A percentile compares a stretch with the other conserved stretches of the same genome.
These are phyloP conservation scores for Laticauda colubrina DNA, from an alignment of 2,113 vertebrate species.

Conservation along the genomic window DNA sequence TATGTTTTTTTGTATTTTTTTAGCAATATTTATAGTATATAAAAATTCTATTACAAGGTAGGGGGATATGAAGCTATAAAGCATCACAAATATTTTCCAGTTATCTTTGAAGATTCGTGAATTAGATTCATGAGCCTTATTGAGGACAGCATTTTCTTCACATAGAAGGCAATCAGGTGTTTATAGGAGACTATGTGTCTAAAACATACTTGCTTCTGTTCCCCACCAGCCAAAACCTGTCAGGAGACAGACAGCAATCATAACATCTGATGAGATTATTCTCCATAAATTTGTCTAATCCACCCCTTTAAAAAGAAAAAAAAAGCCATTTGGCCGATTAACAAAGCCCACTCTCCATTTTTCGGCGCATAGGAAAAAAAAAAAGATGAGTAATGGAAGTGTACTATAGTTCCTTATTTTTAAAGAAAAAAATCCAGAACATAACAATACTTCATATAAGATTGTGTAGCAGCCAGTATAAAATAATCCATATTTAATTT, in stretches of 20 bases:
- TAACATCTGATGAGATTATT: neutral
- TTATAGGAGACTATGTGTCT: neutral
- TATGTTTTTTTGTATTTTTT: constrained; percentile 36
- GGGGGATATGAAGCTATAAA: constrained; percentile 2
- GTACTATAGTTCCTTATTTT: constrained; percentile 42
- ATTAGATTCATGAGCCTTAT: neutral
- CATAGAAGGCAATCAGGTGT: neutral
- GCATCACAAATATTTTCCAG: constrained; percentile 54
- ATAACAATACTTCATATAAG: neutral
- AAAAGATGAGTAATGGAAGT: constrained; percentile 43
- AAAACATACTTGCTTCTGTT: neutral
- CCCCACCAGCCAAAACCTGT: neutral
- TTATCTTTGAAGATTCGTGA: neutral
- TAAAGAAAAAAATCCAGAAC: constrained; percentile 26
- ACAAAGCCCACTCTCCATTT: constrained; percentile 42
- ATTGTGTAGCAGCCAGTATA: neutral
- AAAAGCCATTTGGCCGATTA: neutral
- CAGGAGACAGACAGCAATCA: neutral
- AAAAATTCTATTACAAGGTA: neutral
- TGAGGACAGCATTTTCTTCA: neutral
- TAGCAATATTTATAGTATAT: constrained; percentile 51
- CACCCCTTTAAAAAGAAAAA: neutral
- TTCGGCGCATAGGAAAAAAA: constrained; percentile 35
- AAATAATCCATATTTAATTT: constrained; percentile 11
- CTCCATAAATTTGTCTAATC: neutral